Conservation (phyloP, 2,888 invertebrate genomes). For the Apamea sordens region DNA sequence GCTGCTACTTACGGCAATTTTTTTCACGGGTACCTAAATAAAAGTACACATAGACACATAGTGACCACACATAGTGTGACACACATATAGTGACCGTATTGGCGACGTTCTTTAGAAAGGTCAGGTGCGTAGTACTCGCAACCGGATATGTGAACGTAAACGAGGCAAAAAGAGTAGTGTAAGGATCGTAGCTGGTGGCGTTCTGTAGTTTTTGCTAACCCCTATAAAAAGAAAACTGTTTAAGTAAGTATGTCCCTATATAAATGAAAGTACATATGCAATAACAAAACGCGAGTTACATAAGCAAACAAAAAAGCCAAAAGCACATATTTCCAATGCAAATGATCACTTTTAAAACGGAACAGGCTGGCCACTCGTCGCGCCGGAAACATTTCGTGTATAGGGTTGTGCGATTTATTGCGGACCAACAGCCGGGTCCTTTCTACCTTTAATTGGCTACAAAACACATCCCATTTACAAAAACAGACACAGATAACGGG, state of each 20-base stretch:
- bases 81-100: neutral
- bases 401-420: slow-evolving; percentile 89
- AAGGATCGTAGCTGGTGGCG: too few species aligned
- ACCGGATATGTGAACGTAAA: neutral
- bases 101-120: neutral
- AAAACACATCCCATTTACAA: slow-evolving; percentile 87
- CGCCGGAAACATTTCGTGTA: slow-evolving; percentile 83
- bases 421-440: slow-evolving; percentile 84
- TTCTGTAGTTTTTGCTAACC: too few species aligned
- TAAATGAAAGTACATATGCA: slow-evolving; percentile 37
- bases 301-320: slow-evolving; percentile 33
- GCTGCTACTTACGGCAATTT: neutral
- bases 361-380: slow-evolving; percentile 63
- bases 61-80: neutral
- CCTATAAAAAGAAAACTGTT: too few species aligned
- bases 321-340: slow-evolving; percentile 62
- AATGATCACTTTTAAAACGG: slow-evolving; percentile 69
- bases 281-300: slow-evolving; percentile 45
- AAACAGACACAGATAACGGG: slow-evolving; percentile 82
- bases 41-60: slow-evolving; percentile 4
- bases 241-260: neutral
- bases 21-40: neutral
- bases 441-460: slow-evolving; percentile 88
- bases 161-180: neutral
- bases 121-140: neutral